Conservation (phyloP, 2,797 vertebrate genomes). For the Hirundo rustica region DNA sequence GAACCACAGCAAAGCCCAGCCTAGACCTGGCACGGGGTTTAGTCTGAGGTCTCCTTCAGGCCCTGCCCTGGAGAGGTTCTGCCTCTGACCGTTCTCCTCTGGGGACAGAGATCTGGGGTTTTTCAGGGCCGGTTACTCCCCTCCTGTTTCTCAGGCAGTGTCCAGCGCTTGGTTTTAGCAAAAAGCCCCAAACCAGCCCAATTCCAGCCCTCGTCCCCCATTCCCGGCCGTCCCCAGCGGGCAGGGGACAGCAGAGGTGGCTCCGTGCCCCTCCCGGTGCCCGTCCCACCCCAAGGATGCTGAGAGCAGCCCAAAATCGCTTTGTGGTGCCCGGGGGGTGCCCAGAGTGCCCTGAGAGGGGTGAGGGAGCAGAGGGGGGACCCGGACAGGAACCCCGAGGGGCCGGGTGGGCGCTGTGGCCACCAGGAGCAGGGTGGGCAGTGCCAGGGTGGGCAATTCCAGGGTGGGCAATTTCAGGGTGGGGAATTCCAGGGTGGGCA, state of each 20-base stretch:
- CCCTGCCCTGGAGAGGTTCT: background rate
- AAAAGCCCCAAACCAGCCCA: background rate
- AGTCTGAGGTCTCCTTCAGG: background rate
- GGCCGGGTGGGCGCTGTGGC: background rate
- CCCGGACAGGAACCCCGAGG: background rate
- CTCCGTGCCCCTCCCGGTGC: background rate
- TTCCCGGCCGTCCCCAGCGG: background rate
- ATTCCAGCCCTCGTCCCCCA: background rate
- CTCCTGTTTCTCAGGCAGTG: background rate
- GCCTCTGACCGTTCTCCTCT: background rate
- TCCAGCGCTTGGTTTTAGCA: background rate
- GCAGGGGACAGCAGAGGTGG: background rate
- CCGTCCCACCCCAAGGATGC: accelerated
- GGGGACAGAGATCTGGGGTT: background rate
- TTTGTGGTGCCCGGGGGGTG: background rate
- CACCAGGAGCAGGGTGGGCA: too few species aligned
- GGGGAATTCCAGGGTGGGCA: too few species aligned
- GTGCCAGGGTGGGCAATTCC: background rate
- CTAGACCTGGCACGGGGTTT: accelerated
- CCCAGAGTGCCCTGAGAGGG: background rate
- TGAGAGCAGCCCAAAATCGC: background rate
- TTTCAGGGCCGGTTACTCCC: background rate
- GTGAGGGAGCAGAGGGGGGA: background rate
- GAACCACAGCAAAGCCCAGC: accelerated
- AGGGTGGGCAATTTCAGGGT: too few species aligned